Evolutionary conservation across 2,797 vertebrate species (phyloP), one percentile per base, ranked within the genome.

Genomic region (Gallinago solitaria): DNA sequence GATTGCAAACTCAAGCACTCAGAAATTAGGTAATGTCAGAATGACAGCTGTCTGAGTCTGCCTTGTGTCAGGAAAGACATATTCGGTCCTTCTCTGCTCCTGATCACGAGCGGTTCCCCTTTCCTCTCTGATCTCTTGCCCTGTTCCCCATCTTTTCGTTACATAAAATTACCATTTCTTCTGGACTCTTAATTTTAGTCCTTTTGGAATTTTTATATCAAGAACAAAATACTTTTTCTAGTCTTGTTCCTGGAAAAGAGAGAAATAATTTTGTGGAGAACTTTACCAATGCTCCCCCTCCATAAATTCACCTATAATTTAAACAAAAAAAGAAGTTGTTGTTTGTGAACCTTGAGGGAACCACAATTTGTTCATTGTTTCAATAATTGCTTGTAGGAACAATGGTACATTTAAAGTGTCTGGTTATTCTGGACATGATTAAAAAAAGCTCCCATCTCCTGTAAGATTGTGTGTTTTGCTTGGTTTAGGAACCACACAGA

Each of bases 1-100:
- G 68, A 79, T 61, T 92, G 93, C 83, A 93, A 87, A 95, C 56
- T 88, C 43, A 89, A 56, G 45, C 64, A 47, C 20, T 89, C n/a
- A 32, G 74, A 83, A 81, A 89, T 70, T 63, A 77, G 56, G 37
- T 71, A 89, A 61, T 67, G 30, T 32, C 77, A 60, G 59, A 86
- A 73, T 83, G 73, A 79, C 24, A 11, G 19, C 32, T 85, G 60
- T 39, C 32, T 85, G 71, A 27, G 17, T 71, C 50, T 81, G 32
- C 51, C 37, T 51, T 57, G 39, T 6, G 1, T 67, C 74, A 63
- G 32, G 43, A 63, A 43, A 19, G 45, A 6, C 18, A 15, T 12
- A 16, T 59, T 79, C 43, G 87, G 39, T 56, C 63, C n/a, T 74
- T 43, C 59, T 43, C 11, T 19, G 7, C 47, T 90, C 37, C 56